Evolutionary conservation across 1,140 invertebrate genomes (phyloP), one percentile per base, ranked within the genome.

Genomic region (Eufriesea mexicana): DNA sequence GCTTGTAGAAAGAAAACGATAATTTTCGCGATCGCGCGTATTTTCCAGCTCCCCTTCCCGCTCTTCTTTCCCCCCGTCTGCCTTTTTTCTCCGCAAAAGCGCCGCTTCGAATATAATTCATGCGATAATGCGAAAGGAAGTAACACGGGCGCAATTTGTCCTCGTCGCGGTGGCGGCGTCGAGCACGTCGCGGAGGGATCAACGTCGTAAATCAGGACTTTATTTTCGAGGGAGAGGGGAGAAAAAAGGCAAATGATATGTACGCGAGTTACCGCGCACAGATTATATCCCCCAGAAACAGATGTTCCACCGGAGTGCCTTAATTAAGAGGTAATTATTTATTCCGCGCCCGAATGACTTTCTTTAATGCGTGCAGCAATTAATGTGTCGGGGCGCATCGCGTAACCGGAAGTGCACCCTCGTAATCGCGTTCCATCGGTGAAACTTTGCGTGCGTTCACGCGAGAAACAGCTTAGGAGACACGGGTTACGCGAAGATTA

Each of bases 311-410:
- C 61, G 77, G 90, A 82, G 86, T 81, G 82, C 80, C 88, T 90
- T 90, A 90, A 90, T 90, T 90, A 90, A 90, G 90, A 84, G 87
- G 82, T 86, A 86, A 90, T 90, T 87, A 90, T 88, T 90, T 90
- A 90, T 89, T 82, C 64, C 42, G 61, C n/a, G 45, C 59, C 20
- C 4, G 25, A 35, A 73, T 62, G 42, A 84, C 62, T 80, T 88
- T 84, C 77, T 66, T 84, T 87, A 88, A 88, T 74, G 78, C 83
- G 57, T 6, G 25, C 47, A 23, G 86, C 83, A 71, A 88, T 87
- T 87, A 88, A 87, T 83, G 68, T 61, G 12, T 6, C 20, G 2
- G 49, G 79, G 76, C 42, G 70, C 23, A 45, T 62, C 28, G 61
- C 42, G 42, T 28, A 66, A 70, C 55, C 61, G 79, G 54, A 79